Percentiles rank a stretch among this genome's conserved stretches.
These are phyloP conservation scores for Nesoenas mayeri DNA, from an alignment of 2,113 vertebrate species.

Conservation along the genomic window DNA sequence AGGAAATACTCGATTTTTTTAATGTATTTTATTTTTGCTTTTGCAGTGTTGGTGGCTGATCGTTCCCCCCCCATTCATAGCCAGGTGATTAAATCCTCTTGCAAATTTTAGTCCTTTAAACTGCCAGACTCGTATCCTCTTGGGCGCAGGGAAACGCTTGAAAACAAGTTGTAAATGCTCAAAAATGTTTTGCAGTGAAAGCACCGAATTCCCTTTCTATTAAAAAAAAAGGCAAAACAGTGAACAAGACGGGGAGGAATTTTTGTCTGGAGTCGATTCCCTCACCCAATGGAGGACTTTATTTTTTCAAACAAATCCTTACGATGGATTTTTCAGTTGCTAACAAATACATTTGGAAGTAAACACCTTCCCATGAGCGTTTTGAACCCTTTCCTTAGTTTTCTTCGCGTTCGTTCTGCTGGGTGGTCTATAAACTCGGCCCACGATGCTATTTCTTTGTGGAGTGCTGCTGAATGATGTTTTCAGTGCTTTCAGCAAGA, in stretches of 20 bases:
- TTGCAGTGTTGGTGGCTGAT: not conserved
- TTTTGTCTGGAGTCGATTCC: not conserved
- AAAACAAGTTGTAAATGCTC: not conserved
- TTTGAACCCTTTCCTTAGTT: not conserved
- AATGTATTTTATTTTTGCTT: not conserved
- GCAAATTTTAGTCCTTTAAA: not conserved
- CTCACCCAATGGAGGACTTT: not conserved
- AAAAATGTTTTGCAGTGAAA: not conserved
- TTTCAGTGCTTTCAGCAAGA: not conserved
- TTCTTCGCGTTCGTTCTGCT: too few relatives aligned
- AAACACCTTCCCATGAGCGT: not conserved
- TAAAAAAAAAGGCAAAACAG: not conserved
- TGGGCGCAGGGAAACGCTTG: not conserved
- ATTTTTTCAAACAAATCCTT: not conserved
- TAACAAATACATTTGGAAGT: not conserved
- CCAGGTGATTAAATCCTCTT: not conserved
- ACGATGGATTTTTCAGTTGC: not conserved
- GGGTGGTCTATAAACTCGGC: not conserved
- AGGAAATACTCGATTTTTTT: not conserved
- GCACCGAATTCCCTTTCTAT: not conserved
- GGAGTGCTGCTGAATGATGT: not conserved
- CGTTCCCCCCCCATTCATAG: not conserved
- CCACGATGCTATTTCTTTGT: not conserved
- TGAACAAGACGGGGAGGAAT: accelerated
- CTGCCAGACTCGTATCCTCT: accelerated